These are phyloP conservation scores for Atrichornis clamosus DNA, from an alignment of 2,113 vertebrate species.

Conservation along the genomic window DNA sequence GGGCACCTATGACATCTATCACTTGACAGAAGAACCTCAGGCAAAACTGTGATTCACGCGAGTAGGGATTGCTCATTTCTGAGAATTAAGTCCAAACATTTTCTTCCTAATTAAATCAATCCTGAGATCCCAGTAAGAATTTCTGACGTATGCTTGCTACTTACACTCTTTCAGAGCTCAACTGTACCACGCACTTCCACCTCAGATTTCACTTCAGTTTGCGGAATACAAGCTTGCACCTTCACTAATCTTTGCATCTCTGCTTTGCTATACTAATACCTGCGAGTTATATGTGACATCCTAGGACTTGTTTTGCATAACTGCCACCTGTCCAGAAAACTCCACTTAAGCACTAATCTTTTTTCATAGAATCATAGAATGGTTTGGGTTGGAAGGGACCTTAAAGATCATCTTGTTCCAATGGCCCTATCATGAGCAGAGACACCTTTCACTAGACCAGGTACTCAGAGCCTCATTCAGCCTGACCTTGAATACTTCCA, in stretches of 20 bases:
- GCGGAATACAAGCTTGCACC: not conserved
- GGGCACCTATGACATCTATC: not conserved
- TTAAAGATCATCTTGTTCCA: not conserved
- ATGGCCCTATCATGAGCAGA: not conserved
- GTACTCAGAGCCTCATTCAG: not conserved
- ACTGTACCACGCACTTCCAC: not conserved
- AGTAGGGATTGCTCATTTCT: not conserved
- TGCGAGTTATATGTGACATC: not conserved
- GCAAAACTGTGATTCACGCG: not conserved
- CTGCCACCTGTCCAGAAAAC: not conserved
- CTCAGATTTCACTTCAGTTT: not conserved
- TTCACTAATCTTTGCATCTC: not conserved
- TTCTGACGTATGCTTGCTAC: not conserved
- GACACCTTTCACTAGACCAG: not conserved
- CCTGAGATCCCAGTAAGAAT: not conserved
- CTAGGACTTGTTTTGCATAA: not conserved
- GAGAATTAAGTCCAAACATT: not conserved
- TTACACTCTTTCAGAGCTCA: not conserved
- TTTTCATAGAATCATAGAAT: not conserved
- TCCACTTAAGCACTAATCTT: not conserved
- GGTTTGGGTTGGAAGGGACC: not conserved
- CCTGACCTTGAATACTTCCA: not conserved
- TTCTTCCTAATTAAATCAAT: not conserved
- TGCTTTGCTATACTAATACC: not conserved
- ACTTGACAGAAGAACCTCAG: not conserved